A percentile compares a stretch with the other conserved stretches of the same genome.
Conservation (phyloP, 2,888 invertebrate genomes). For the Omphaloscelis lunosa region DNA sequence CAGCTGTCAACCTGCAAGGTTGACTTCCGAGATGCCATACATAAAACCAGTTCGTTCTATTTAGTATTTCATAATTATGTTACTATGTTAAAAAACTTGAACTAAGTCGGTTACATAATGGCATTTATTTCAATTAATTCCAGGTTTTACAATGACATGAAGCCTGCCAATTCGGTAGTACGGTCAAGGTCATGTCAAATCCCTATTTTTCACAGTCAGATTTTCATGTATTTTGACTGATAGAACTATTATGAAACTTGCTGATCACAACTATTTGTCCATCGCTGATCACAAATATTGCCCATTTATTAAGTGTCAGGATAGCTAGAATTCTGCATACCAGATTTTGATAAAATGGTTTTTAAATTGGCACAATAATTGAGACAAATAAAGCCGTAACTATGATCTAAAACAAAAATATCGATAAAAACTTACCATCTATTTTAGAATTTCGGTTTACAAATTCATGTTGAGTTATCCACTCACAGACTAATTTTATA, state of each 20-base stretch:
- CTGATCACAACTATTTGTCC: background rate
- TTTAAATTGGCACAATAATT: background rate
- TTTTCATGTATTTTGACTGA: background rate
- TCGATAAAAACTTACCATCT: slow-evolving; percentile 63
- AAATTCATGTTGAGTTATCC: slow-evolving; percentile 55
- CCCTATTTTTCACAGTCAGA: background rate
- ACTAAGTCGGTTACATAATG: background rate
- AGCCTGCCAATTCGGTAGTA: background rate
- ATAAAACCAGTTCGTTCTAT: background rate
- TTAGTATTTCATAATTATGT: background rate
- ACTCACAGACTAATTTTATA: slow-evolving; percentile 53
- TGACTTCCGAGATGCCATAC: background rate
- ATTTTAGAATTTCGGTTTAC: slow-evolving; percentile 27
- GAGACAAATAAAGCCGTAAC: background rate
- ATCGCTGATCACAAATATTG: background rate
- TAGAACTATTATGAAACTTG: background rate
- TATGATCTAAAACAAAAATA: background rate
- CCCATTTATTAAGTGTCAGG: background rate
- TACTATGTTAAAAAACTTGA: background rate
- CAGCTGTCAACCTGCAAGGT: background rate
- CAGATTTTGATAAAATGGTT: fast-evolving
- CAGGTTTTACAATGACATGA: background rate
- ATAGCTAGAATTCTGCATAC: background rate
- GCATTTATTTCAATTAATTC: slow-evolving; percentile 4
- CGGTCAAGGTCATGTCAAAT: slow-evolving; percentile 5